phyloP scores from a whole-genome alignment of 1,140 invertebrate genomes.

The Aphidius gifuensis region DNA sequence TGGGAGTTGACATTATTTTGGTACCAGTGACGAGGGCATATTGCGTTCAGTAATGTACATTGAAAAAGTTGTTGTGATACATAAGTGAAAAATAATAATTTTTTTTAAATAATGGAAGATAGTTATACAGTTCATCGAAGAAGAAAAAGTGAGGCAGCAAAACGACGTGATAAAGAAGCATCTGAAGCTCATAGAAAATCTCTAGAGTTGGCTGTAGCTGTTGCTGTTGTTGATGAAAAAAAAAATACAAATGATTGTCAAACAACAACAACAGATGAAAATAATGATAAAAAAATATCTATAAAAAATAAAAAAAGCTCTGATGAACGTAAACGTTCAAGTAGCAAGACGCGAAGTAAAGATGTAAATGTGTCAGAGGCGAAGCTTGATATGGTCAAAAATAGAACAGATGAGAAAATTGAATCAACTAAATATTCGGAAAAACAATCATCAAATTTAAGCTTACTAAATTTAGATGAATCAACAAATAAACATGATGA shows the following conservation, averaged over 20 bases:
- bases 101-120: constrained; percentile 42
- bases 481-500: too few relatives aligned
- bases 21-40: not conserved
- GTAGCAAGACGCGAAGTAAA: too few relatives aligned
- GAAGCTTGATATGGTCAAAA: too few relatives aligned
- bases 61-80: not conserved
- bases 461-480: too few relatives aligned
- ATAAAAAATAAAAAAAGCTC: not conserved
- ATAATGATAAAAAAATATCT: constrained; percentile 9
- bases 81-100: not conserved
- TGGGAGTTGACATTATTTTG: not conserved
- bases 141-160: constrained; percentile 43
- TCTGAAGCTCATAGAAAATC: constrained; percentile 34
- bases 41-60: not conserved
- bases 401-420: too few relatives aligned
- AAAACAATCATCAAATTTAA: too few relatives aligned
- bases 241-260: constrained; percentile 39
- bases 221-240: constrained; percentile 36
- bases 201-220: constrained; percentile 17
- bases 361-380: too few relatives aligned
- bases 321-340: constrained; percentile 8
- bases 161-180: constrained; percentile 46
- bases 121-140: constrained; percentile 51
- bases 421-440: too few relatives aligned
- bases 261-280: constrained; percentile 44